Percentiles rank a stretch among this genome's conserved stretches.
These are phyloP conservation scores for Melanotaenia nigrans DNA, from an alignment of 2,797 vertebrate species.

Conservation along the genomic window DNA sequence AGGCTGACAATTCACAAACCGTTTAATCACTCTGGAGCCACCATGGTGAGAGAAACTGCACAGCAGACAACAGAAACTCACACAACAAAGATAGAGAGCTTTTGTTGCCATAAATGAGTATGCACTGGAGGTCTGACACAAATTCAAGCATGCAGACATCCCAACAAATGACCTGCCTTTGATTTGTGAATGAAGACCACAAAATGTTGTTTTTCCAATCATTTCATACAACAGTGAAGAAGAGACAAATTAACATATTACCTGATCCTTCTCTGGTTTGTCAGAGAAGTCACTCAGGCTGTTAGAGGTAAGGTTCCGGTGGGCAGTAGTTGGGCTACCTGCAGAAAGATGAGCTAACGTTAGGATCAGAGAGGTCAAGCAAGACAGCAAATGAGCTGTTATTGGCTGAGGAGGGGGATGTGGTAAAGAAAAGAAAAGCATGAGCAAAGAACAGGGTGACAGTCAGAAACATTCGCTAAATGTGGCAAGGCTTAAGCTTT, in stretches of 20 bases:
- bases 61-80: constrained; percentile 22
- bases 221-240: neutral
- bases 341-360: constrained; percentile 41
- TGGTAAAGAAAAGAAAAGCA: constrained; percentile 30
- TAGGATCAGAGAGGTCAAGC: constrained; percentile 1
- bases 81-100: constrained; percentile 24
- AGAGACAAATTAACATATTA: constrained; percentile 57
- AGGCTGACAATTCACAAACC: neutral
- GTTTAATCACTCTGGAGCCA: constrained; percentile 14
- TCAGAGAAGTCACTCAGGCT: constrained; percentile 97
- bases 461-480: constrained; percentile 57
- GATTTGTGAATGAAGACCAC: constrained; percentile 36
- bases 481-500: constrained; percentile 58
- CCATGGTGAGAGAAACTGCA: constrained; percentile 20
- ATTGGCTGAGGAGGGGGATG: neutral
- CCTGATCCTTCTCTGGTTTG: constrained; percentile 98
- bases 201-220: neutral
- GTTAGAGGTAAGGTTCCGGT: constrained; percentile 94
- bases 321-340: constrained; percentile 92
- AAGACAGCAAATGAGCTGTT: neutral
- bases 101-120: constrained; percentile 39
- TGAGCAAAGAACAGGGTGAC: constrained; percentile 17
- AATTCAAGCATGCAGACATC: constrained; percentile 18
- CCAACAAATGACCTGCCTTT: constrained; percentile 28
- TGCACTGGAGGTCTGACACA: constrained; percentile 26